Evolutionary conservation across 1,140 invertebrate genomes (phyloP), one percentile per base, ranked within the genome.

Genomic region (Drosophila bifasciata): DNA sequence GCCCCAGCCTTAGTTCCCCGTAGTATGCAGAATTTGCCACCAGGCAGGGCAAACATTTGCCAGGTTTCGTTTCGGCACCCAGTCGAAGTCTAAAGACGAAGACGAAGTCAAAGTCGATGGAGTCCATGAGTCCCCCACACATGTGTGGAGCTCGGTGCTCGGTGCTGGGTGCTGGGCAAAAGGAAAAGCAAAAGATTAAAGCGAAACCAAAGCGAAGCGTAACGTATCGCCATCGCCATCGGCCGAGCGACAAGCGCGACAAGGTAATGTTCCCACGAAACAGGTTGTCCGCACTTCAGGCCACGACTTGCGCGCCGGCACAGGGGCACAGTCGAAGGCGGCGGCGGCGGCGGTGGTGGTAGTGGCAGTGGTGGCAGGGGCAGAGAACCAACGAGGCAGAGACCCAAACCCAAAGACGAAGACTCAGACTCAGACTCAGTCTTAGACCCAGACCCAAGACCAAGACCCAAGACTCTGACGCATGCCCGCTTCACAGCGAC

Each of bases 261-360:
- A 91, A 91, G 89, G 89, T 91, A 91, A 91, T 89, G 90, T 91
- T 91, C 90, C 90, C 90, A 91, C 90, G 90, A 89, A 91, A 91
- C 90, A 91, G 89, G 90, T 91, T 91, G 90, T 88, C 79, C 80
- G 78, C 78, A 88, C 83, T 88, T 88, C 83, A 88, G 83, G 83
- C 83, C 83, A 88, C 70, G 81, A 86, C 81, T 80, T 74, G 64
- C 55, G 64, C 51, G 52, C 58, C 40, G 41, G 43, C 40, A 59
- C 56, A 28, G 58, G 51, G 17, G 60, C 17, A 25, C 28, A 25
- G 63, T 16, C 19, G 21, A 28, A n/a, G 19, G 6, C n/a, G 19
- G 17, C 3, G 19, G 8, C 5, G 41, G 41, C 15, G 17, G 13
- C n/a, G 58, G 57, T 25, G 58, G 49, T 5, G n/a, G n/a, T 8